phyloP scores from a whole-genome alignment of 2,888 invertebrate genomes.

The Drosophila birchii region DNA sequence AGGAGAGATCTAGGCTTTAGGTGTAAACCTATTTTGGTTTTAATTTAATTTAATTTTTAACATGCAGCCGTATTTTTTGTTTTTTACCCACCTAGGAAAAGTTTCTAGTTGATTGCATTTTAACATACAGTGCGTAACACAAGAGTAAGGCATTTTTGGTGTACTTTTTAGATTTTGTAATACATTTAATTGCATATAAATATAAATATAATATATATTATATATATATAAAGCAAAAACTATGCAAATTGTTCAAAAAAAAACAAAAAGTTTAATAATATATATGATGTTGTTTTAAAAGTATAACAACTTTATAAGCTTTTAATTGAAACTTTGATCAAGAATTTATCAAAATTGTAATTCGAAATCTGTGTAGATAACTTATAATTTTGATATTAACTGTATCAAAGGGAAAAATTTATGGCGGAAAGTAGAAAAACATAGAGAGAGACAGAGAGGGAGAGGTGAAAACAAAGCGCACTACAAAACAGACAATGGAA shows the following conservation, averaged over 20 bases:
- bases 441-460: conserved; percentile 24
- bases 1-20: neutral
- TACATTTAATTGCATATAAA: too few relatives aligned
- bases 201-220: too few relatives aligned
- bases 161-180: too few relatives aligned
- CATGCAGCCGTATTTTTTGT: conserved; percentile 14
- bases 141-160: neutral
- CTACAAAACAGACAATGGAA: conserved; percentile 75
- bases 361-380: neutral
- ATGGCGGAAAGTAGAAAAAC: neutral
- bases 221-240: too few relatives aligned
- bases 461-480: conserved; percentile 58
- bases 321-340: neutral
- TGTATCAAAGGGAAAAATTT: conserved; percentile 37
- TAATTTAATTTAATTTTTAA: conserved; percentile 23
- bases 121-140: conserved; percentile 8
- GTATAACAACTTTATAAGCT: neutral
- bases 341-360: neutral
- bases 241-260: too few relatives aligned
- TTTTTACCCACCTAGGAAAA: conserved; percentile 10
- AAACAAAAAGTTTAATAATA: too few relatives aligned
- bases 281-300: too few relatives aligned
- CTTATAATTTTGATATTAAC: conserved; percentile 4
- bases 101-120: conserved; percentile 27
- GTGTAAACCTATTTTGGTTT: conserved; percentile 19